These are phyloP conservation scores for Butorides virescens DNA, from an alignment of 2,113 vertebrate genomes.

Conservation along the genomic window DNA sequence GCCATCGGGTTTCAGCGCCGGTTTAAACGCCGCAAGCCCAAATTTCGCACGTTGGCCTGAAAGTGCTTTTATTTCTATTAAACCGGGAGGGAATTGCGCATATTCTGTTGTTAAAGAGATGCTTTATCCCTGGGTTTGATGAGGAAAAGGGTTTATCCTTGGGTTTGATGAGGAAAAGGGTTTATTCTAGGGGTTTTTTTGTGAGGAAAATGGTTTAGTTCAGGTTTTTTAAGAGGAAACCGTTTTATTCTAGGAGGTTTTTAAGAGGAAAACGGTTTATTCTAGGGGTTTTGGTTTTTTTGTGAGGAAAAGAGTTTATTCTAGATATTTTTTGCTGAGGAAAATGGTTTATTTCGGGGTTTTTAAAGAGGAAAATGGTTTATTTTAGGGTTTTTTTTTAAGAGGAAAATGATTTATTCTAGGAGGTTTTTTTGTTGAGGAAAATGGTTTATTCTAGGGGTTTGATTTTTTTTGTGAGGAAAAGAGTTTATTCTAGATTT, in stretches of 20 bases:
- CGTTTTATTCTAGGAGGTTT: too few relatives aligned
- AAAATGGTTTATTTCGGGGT: neutral
- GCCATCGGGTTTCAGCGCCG: rapidly evolving
- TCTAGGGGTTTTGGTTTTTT: neutral
- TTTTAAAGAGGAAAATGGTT: neutral
- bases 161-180: too few relatives aligned
- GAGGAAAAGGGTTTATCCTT: rapidly evolving
- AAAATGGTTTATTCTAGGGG: rapidly evolving
- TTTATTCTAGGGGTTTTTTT: neutral
- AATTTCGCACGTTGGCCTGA: rapidly evolving
- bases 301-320: neutral
- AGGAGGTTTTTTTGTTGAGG: too few relatives aligned
- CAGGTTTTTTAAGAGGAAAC: too few relatives aligned
- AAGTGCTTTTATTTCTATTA: neutral
- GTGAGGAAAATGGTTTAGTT: too few relatives aligned
- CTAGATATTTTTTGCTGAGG: too few relatives aligned
- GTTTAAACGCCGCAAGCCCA: neutral
- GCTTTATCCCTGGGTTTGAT: neutral
- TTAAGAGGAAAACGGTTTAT: too few relatives aligned
- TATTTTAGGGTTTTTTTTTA: too few relatives aligned
- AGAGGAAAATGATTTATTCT: neutral
- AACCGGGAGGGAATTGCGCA: rapidly evolving
- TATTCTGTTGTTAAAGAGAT: too few relatives aligned
- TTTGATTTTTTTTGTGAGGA: neutral
- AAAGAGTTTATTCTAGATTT: neutral